These are phyloP conservation scores for Ifrita kowaldi DNA, from an alignment of 2,113 vertebrate species.

Conservation along the genomic window DNA sequence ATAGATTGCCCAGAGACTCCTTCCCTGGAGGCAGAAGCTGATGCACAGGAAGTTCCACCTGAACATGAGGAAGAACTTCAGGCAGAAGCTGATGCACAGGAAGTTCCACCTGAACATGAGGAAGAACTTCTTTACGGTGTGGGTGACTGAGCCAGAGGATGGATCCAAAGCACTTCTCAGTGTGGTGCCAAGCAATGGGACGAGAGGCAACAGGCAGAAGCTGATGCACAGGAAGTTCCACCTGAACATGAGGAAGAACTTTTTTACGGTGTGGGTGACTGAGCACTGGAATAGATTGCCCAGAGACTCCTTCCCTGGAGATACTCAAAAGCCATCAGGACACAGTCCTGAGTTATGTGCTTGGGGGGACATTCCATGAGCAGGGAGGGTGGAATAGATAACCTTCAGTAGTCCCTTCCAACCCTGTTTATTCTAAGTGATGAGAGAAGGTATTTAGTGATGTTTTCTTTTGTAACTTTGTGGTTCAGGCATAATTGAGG, in stretches of 20 bases:
- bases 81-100: too few relatives aligned
- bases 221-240: background rate
- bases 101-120: too few relatives aligned
- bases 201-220: too few relatives aligned
- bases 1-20: too few relatives aligned
- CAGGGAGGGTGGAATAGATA: too few relatives aligned
- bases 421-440: background rate
- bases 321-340: background rate
- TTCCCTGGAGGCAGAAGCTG: too few relatives aligned
- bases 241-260: background rate
- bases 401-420: too few relatives aligned
- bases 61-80: too few relatives aligned
- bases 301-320: background rate
- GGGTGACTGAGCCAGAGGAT: too few relatives aligned
- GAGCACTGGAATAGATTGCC: background rate
- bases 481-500: background rate
- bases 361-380: background rate
- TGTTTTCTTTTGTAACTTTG: background rate
- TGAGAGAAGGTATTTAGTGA: background rate
- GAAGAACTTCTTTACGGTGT: too few relatives aligned
- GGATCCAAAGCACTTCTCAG: background rate
- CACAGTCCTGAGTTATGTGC: background rate
- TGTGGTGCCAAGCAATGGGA: background rate
- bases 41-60: too few relatives aligned
- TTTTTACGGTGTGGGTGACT: background rate